Evolutionary conservation across 2,888 invertebrate species (phyloP).

Genomic region (Sinopyrophorus schimmeli): DNA sequence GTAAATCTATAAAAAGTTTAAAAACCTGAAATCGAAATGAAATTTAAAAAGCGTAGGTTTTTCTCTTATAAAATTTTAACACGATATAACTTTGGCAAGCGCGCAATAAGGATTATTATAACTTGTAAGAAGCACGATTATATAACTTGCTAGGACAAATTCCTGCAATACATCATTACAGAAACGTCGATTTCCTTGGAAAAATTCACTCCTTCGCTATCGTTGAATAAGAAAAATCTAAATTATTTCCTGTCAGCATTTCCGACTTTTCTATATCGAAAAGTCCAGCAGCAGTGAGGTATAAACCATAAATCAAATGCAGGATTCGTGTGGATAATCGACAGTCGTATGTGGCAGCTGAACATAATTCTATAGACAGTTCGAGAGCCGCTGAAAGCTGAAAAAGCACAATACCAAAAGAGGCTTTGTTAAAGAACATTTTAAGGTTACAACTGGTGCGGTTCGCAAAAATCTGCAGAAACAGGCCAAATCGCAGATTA

Average conservation of each 20-base stretch:
- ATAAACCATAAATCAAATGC: slow-evolving; percentile 46
- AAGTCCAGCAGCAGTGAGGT: slow-evolving; percentile 44
- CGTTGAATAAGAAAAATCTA: slow-evolving; percentile 42
- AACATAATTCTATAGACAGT: slow-evolving; percentile 44
- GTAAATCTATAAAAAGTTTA: no score
- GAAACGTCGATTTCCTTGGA: slow-evolving; percentile 22
- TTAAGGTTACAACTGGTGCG: slow-evolving; percentile 21
- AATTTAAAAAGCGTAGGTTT: no score
- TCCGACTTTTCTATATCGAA: slow-evolving; percentile 40
- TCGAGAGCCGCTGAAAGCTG: slow-evolving; percentile 25
- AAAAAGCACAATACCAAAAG: slow-evolving; percentile 22
- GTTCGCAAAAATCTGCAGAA: no score
- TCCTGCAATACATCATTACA: slow-evolving; percentile 22
- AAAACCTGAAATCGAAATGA: no score
- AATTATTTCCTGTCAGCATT: slow-evolving; percentile 37
- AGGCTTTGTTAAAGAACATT: slow-evolving; percentile 21
- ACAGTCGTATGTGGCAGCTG: slow-evolving; percentile 48
- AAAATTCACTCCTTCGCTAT: slow-evolving; percentile 26
- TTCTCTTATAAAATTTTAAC: no score
- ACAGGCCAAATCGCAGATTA: no score
- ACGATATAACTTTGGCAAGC: no score
- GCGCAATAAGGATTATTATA: no score
- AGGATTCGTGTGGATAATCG: slow-evolving; percentile 48
- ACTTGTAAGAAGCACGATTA: no score
- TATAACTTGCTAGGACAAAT: slow-evolving; percentile 20